Conservation (phyloP, 2,797 vertebrate genomes). For the Bovichtus variegatus region DNA sequence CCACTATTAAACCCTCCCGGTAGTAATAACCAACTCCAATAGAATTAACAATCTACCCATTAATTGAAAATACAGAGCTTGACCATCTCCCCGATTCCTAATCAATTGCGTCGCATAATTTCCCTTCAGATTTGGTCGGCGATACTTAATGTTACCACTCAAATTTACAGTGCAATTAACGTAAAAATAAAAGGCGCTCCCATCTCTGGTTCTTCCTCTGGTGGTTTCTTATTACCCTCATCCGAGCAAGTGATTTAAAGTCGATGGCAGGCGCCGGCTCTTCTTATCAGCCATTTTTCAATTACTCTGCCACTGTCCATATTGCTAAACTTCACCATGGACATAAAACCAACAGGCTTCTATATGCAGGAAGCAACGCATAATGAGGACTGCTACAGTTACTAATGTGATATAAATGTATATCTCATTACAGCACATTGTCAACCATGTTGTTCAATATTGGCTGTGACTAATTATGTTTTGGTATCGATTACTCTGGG, state of each 20-base stretch:
- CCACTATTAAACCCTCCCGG: conserved; percentile 20
- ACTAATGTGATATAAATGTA: neutral
- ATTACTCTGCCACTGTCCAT: conserved; percentile 38
- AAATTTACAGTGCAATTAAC: conserved; percentile 77
- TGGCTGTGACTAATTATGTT: neutral
- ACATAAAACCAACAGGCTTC: conserved; percentile 17
- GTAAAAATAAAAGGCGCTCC: conserved; percentile 57
- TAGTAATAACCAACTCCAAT: conserved; percentile 38
- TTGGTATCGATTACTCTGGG: neutral
- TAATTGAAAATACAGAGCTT: conserved; percentile 59
- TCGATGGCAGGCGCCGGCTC: conserved; percentile 11
- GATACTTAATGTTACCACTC: conserved; percentile 63
- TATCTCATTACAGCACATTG: neutral
- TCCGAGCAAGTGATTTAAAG: conserved; percentile 59
- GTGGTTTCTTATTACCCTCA: conserved; percentile 63
- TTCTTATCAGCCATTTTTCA: conserved; percentile 36
- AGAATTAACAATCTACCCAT: conserved; percentile 37
- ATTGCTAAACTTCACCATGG: conserved; percentile 33
- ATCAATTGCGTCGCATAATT: conserved; percentile 72
- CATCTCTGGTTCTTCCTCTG: conserved; percentile 52
- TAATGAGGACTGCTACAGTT: neutral
- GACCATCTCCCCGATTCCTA: conserved; percentile 58
- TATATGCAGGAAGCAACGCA: neutral
- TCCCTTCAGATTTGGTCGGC: conserved; percentile 68
- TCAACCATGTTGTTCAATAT: neutral